Evolutionary conservation across 2,888 invertebrate species (phyloP), one percentile per base, ranked within the genome.

Genomic region (Oasisia sp.): DNA sequence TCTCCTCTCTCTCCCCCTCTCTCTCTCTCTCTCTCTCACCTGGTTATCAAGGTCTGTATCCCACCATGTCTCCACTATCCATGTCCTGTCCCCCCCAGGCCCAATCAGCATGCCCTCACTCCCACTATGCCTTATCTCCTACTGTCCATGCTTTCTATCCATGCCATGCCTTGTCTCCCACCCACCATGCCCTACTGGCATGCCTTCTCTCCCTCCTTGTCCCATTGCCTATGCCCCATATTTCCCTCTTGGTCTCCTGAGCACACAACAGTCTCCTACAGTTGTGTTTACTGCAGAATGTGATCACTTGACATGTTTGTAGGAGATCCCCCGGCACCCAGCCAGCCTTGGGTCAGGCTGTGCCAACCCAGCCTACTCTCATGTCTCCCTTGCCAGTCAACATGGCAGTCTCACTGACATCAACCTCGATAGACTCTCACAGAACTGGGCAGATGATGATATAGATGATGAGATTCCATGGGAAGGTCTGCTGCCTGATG

Each of bases 361-460:
- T 27, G 93, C 95, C 50, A 95, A 95, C 93, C 95, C 95, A 12
- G 95, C 95, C 32, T 95, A 94, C 93, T 92, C 93, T 89, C 93
- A 93, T 92, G 89, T 92, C 92, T 90, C 93, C 74, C 32, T 93
- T 32, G 93, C 92, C 90, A 93, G 93, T 74, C 92, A 89, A 9
- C 91, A 90, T 32, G 92, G 89, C 91, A 92, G 94, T 92, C 90
- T 93, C 56, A 58, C 93, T 91, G 91, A 94, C 93, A 91, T 94
- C 91, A 93, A 94, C 90, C 93, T 94, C 19, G 94, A 94, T 90
- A 94, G 93, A 32, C 89, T 94, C 32, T 94, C 94, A 11, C 93
- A 93, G 44, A 94, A 94, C 32, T 93, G 94, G 89, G 93, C 94
- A 90, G 94, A 94, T 38, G 95, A 95, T 44, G 27, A 74, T 19